Conservation (phyloP, 2,113 vertebrate species). For the Nesogale talazaci region DNA sequence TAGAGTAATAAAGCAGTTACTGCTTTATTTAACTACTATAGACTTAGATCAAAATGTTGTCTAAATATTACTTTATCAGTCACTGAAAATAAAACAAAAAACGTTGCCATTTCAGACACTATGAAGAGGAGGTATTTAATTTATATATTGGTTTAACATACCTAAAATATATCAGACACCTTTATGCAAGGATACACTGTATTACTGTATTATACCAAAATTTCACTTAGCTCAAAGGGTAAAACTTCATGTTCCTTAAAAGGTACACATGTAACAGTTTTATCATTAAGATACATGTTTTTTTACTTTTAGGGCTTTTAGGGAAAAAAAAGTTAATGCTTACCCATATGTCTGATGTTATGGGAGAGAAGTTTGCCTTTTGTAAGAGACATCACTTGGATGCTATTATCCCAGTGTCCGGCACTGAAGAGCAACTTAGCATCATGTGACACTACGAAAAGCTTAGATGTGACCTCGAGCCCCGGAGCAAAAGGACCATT, state of each 20-base stretch:
- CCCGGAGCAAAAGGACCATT: slow-evolving; percentile 94
- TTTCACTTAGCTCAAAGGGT: slow-evolving; percentile 9
- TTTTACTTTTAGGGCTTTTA: not conserved
- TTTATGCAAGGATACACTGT: slow-evolving; percentile 8
- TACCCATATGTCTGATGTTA: slow-evolving; percentile 97
- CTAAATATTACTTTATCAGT: slow-evolving; percentile 38
- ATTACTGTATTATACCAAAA: slow-evolving; percentile 46
- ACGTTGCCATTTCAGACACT: not conserved
- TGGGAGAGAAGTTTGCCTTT: slow-evolving; percentile 94
- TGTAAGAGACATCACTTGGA: slow-evolving; percentile 94
- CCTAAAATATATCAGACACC: not conserved
- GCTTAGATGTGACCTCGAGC: slow-evolving; percentile 90
- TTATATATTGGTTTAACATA: slow-evolving; percentile 38
- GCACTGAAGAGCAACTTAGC: slow-evolving; percentile 98
- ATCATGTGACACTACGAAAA: slow-evolving; percentile 96
- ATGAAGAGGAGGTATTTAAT: slow-evolving; percentile 42
- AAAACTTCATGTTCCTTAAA: slow-evolving; percentile 27
- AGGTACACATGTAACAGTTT: not conserved
- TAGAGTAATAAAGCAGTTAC: not conserved
- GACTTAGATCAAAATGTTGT: slow-evolving; percentile 15
- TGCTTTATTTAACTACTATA: slow-evolving; percentile 38
- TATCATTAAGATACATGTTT: not conserved
- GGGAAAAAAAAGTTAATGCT: slow-evolving; percentile 62
- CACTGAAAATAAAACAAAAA: not conserved
- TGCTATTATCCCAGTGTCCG: slow-evolving; percentile 98